These are phyloP conservation scores for Melieria picta DNA, from an alignment of 2,888 invertebrate species.

Conservation along the genomic window DNA sequence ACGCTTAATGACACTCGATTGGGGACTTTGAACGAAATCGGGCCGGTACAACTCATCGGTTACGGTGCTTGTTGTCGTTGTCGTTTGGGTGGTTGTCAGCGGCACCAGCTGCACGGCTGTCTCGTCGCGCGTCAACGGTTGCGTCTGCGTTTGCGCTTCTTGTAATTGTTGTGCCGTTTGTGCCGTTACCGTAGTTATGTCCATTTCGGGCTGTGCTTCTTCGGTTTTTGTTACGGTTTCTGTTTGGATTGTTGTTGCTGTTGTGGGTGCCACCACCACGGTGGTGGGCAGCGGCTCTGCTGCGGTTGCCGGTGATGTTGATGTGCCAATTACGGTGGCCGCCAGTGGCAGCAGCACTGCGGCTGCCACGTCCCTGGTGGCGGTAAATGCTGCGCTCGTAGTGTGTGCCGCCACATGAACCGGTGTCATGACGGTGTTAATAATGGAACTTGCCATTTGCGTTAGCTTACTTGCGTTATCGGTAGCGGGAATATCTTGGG, in stretches of 20 bases:
- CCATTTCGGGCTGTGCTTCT: neutral
- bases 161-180: neutral
- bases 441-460: constrained; percentile 60
- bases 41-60: constrained; percentile 49
- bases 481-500: constrained; percentile 42
- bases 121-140: neutral
- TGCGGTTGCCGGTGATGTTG: constrained; percentile 40
- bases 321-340: constrained; percentile 49
- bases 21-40: constrained; percentile 41
- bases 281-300: constrained; percentile 7
- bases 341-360: constrained; percentile 52
- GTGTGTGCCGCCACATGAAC: constrained; percentile 52
- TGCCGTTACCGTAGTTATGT: neutral
- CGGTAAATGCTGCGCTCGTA: constrained; percentile 48
- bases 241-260: constrained; percentile 20
- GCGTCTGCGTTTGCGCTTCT: neutral
- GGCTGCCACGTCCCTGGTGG: constrained; percentile 52
- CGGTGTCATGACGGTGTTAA: constrained; percentile 53
- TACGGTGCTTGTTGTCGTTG: constrained; percentile 40
- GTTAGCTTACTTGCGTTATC: constrained; percentile 59
- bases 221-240: constrained; percentile 21
- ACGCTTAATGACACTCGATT: constrained; percentile 48
- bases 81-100: constrained; percentile 36
- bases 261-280: neutral
- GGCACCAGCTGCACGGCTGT: neutral